phyloP scores from a whole-genome alignment of 92 coral and sea anemone species.

The Metridium senile region DNA sequence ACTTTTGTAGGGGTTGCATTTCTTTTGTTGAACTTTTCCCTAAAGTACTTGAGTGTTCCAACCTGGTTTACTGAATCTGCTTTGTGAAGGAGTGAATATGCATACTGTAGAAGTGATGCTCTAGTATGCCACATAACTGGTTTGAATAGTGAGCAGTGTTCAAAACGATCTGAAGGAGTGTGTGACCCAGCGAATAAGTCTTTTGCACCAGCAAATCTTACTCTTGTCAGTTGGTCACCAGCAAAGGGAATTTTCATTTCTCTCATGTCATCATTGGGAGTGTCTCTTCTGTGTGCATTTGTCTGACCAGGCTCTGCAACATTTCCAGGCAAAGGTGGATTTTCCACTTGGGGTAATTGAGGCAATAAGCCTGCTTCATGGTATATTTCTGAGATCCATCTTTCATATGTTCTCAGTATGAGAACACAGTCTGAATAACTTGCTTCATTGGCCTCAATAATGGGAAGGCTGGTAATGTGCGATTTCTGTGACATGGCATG shows the following conservation, averaged over 20 bases:
- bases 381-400: constrained; percentile 67
- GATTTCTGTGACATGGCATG: constrained; percentile 55
- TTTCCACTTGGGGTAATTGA: constrained; percentile 45
- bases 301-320: constrained; percentile 76
- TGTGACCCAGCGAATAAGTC: constrained; percentile 67
- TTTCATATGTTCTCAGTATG: constrained; percentile 58
- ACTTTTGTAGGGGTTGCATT: too few species aligned
- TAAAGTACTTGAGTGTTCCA: constrained; percentile 74
- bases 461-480: constrained; percentile 55
- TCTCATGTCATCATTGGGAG: constrained; percentile 49
- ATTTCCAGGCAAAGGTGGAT: constrained; percentile 62
- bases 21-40: constrained; percentile 77
- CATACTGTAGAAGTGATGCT: constrained; percentile 63
- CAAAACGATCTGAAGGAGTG: constrained; percentile 70
- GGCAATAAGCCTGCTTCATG: constrained; percentile 58
- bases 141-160: too few species aligned
- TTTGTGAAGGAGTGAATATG: constrained; percentile 69
- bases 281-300: constrained; percentile 50
- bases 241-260: too few species aligned
- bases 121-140: constrained; percentile 76
- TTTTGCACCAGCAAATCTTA: constrained; percentile 57
- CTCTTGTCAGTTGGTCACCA: constrained; percentile 63
- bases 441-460: constrained; percentile 68
- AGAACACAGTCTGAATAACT: constrained; percentile 62
- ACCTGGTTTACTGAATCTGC: constrained; percentile 69